A percentile compares a stretch with the other conserved stretches of the same genome.
Evolutionary conservation across 2,113 vertebrate genomes (phyloP).

Genomic region (Syrmaticus mikado): DNA sequence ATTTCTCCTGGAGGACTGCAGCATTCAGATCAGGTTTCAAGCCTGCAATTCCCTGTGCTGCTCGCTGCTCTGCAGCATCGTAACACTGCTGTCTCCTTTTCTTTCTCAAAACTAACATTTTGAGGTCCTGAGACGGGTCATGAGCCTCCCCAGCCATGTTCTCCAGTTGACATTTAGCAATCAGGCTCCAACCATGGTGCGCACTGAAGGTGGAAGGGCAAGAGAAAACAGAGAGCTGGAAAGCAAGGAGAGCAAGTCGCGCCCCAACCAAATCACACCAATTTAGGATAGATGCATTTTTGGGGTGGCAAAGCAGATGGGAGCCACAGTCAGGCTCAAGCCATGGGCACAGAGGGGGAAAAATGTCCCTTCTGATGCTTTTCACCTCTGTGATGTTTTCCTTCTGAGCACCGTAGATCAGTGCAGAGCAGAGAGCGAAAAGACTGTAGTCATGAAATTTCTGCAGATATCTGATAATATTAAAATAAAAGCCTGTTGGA

Average conservation of each 20-base stretch:
- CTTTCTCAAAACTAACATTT: neutral
- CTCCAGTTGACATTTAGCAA: neutral
- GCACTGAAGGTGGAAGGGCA: too few species aligned
- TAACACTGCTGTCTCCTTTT: neutral
- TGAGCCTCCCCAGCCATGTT: neutral
- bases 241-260: rapidly evolving
- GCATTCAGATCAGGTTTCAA: rapidly evolving
- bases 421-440: rapidly evolving
- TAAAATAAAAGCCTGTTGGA: neutral
- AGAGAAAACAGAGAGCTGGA: rapidly evolving
- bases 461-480: neutral
- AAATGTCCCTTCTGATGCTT: neutral
- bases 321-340: neutral
- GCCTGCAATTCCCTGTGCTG: rapidly evolving
- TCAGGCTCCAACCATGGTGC: neutral
- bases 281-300: neutral
- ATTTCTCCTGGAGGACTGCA: rapidly evolving
- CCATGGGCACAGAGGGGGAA: neutral
- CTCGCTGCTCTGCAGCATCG: rapidly evolving
- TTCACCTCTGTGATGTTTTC: neutral
- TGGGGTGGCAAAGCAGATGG: neutral
- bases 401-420: neutral
- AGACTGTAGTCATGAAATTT: neutral
- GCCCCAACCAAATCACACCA: neutral
- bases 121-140: neutral